Evolutionary conservation across 2,888 invertebrate genomes (phyloP).

Genomic region (Dilophus febrilis): DNA sequence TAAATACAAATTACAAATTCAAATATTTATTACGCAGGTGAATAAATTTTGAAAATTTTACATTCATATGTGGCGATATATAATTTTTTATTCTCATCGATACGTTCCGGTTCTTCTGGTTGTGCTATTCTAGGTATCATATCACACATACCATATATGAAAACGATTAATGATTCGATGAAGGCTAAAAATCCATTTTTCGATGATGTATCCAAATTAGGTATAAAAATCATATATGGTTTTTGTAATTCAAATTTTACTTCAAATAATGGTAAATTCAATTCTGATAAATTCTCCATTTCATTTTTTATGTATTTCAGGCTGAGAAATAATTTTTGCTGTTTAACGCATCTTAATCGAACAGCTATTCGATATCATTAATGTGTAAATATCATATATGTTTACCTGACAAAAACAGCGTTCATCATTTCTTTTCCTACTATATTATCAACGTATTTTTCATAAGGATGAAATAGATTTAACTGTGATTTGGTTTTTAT

Average conservation of each 20-base stretch:
- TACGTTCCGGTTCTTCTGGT: constrained; percentile 3
- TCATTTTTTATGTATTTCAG: constrained; percentile 21
- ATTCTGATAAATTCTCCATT: constrained; percentile 22
- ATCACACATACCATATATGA: constrained; percentile 58
- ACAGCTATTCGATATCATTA: too few species aligned
- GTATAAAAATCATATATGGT: constrained; percentile 54
- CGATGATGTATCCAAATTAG: constrained; percentile 33
- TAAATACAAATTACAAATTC: too few species aligned
- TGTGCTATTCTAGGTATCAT: constrained; percentile 48
- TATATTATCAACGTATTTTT: constrained; percentile 44
- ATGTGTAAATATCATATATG: not conserved
- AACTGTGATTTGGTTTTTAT: constrained; percentile 13
- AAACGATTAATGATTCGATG: constrained; percentile 52
- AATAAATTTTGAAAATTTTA: too few species aligned
- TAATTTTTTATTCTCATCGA: not conserved
- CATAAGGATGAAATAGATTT: constrained; percentile 32
- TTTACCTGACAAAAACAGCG: constrained; percentile 25
- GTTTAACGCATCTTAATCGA: too few species aligned
- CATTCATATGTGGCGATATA: constrained; percentile 10
- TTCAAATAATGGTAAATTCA: constrained; percentile 50
- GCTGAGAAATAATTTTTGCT: constrained; percentile 11
- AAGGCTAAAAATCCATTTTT: constrained; percentile 44
- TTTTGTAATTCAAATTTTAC: constrained; percentile 55
- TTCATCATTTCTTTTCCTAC: constrained; percentile 38
- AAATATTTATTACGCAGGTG: too few species aligned